A percentile compares a stretch with the other conserved stretches of the same genome.
phyloP scores from a whole-genome alignment of 2,888 invertebrate species.

The Stenolophus ochropezus region DNA sequence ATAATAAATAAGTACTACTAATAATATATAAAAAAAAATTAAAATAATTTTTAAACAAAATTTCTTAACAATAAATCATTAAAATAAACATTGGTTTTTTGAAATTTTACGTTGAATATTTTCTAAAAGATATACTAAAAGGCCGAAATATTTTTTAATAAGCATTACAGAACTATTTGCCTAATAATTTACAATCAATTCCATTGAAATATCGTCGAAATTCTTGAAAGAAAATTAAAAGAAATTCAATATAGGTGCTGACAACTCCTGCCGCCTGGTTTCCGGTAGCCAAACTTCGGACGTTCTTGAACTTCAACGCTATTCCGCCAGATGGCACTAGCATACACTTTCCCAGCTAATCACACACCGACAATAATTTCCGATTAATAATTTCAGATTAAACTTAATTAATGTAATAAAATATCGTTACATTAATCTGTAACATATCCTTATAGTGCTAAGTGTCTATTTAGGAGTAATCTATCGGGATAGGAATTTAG shows the following conservation, averaged over 20 bases:
- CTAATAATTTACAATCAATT: background rate
- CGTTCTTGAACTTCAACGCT: background rate
- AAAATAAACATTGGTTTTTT: too few species aligned
- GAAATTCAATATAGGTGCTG: background rate
- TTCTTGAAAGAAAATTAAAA: background rate
- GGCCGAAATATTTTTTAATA: background rate
- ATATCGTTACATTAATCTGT: conserved; percentile 50
- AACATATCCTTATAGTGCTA: conserved; percentile 33
- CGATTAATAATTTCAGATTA: conserved; percentile 56
- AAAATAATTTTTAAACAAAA: too few species aligned
- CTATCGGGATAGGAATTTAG: background rate
- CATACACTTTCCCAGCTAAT: background rate
- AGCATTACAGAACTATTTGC: background rate
- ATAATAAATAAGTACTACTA: too few species aligned
- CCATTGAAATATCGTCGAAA: background rate
- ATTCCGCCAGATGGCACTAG: conserved; percentile 9
- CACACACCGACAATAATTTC: conserved; percentile 32
- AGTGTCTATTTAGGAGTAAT: background rate
- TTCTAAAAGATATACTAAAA: too few species aligned
- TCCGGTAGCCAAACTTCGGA: background rate
- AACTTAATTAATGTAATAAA: conserved; percentile 54
- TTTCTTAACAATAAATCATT: too few species aligned
- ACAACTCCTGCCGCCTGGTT: background rate
- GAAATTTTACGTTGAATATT: too few species aligned
- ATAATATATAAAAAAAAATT: too few species aligned